Conservation (phyloP, 1,140 invertebrate genomes). For the Neelides sp. region DNA sequence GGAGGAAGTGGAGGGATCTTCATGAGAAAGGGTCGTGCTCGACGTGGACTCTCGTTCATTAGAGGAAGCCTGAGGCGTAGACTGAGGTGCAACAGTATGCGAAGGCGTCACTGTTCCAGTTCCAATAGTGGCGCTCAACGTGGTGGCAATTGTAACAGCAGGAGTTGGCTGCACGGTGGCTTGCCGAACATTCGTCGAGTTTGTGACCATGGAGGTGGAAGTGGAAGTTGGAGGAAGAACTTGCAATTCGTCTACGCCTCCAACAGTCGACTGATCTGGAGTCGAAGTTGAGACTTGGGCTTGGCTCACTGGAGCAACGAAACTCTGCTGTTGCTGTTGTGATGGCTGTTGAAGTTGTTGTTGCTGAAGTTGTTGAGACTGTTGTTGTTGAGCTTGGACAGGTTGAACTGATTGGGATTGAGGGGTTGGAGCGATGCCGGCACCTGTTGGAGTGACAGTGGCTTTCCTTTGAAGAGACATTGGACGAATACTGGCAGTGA, state of each 20-base stretch:
- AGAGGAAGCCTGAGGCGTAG: conserved; percentile 9
- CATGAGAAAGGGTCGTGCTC: conserved; percentile 15
- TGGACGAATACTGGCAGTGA: conserved; percentile 73
- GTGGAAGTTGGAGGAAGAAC: conserved; percentile 30
- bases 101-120: conserved; percentile 3
- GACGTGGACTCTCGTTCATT: conserved; percentile 9
- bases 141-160: conserved; percentile 22
- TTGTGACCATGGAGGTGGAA: conserved; percentile 20
- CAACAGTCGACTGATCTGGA: conserved; percentile 23
- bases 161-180: conserved; percentile 32
- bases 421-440: conserved; percentile 44
- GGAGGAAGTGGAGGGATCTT: conserved; percentile 30
- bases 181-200: conserved; percentile 24
- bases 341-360: conserved; percentile 27
- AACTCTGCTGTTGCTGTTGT: conserved; percentile 10
- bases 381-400: conserved; percentile 32
- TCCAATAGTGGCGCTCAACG: conserved; percentile 1
- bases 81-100: neutral
- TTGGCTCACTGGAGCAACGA: conserved; percentile 29
- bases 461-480: conserved; percentile 59
- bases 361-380: conserved; percentile 31
- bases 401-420: conserved; percentile 33
- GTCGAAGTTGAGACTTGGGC: conserved; percentile 30
- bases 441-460: conserved; percentile 56
- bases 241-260: conserved; percentile 12